Conservation (phyloP, 64 coral and sea anemone species). For the Pocillopora verrucosa region DNA sequence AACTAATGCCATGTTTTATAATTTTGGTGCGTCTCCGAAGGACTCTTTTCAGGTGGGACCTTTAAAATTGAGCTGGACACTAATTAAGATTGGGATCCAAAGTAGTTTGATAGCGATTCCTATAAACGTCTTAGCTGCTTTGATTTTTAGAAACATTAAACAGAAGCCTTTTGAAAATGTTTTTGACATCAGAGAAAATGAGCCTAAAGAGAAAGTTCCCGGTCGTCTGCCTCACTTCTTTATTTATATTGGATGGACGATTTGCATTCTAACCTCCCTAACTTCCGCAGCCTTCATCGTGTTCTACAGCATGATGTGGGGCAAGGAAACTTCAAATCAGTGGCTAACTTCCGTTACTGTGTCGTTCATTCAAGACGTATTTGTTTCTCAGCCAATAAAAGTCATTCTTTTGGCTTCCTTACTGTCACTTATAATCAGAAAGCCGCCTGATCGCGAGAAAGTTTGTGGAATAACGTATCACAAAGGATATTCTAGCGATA, state of each 20-base stretch:
- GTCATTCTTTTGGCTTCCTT: slow-evolving; percentile 60
- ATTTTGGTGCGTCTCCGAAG: slow-evolving; percentile 58
- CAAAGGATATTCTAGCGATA: neutral
- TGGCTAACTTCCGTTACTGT: slow-evolving; percentile 84
- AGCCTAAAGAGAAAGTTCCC: slow-evolving; percentile 1
- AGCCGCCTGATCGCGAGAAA: slow-evolving; percentile 33
- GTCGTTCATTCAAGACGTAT: slow-evolving; percentile 71
- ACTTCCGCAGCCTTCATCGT: slow-evolving; percentile 66
- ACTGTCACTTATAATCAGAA: slow-evolving; percentile 59
- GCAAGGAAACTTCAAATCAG: slow-evolving; percentile 68
- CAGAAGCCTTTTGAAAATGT: neutral
- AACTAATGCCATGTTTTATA: slow-evolving; percentile 91
- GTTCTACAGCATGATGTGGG: slow-evolving; percentile 89
- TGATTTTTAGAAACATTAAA: slow-evolving; percentile 84
- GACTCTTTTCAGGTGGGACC: slow-evolving; percentile 76
- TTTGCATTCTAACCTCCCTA: slow-evolving; percentile 49
- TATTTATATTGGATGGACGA: slow-evolving; percentile 65
- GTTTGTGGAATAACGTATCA: slow-evolving; percentile 29
- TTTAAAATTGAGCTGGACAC: slow-evolving; percentile 79
- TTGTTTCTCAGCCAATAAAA: slow-evolving; percentile 78
- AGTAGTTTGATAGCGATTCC: slow-evolving; percentile 82
- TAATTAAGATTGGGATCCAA: slow-evolving; percentile 94
- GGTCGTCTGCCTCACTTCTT: slow-evolving; percentile 71
- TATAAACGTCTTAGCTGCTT: slow-evolving; percentile 70
- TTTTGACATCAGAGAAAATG: neutral